Evolutionary conservation across 2,888 invertebrate species (phyloP).

Genomic region (Rhaphigaster nebulosa): DNA sequence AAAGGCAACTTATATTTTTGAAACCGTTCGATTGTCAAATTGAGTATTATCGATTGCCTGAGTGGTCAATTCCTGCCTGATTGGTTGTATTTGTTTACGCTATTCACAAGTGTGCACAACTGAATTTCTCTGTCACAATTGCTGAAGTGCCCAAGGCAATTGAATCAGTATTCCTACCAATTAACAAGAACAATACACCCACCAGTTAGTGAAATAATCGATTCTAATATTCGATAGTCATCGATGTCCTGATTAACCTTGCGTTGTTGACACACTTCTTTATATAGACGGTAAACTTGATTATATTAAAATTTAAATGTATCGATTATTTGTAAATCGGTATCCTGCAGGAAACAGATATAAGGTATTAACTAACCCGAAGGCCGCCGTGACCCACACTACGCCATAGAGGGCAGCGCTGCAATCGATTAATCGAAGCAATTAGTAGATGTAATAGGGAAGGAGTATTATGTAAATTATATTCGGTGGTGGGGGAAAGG

Average conservation of each 20-base stretch:
- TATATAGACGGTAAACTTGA: no score
- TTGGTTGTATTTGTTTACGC: background rate
- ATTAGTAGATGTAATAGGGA: slow-evolving; percentile 31
- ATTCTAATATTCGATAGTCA: background rate
- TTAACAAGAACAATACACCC: background rate
- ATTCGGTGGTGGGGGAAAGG: background rate
- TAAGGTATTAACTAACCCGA: background rate
- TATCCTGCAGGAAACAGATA: background rate
- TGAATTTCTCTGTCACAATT: background rate
- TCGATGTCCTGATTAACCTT: background rate
- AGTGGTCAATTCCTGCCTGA: background rate
- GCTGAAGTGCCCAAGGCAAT: background rate
- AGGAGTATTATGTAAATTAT: slow-evolving; percentile 31
- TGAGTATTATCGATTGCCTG: background rate
- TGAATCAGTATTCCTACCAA: background rate
- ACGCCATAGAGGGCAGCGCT: background rate
- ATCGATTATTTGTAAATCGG: background rate
- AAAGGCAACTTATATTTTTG: no score
- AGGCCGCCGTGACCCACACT: background rate
- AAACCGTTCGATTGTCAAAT: background rate
- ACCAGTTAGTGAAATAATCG: background rate
- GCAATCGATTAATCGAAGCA: slow-evolving; percentile 23
- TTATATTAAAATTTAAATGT: background rate
- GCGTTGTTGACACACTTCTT: no score
- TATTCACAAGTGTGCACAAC: background rate